Base-by-base conservation (phyloP, 1,140 invertebrate genomes). In the Trachelipus rathkii region DNA sequence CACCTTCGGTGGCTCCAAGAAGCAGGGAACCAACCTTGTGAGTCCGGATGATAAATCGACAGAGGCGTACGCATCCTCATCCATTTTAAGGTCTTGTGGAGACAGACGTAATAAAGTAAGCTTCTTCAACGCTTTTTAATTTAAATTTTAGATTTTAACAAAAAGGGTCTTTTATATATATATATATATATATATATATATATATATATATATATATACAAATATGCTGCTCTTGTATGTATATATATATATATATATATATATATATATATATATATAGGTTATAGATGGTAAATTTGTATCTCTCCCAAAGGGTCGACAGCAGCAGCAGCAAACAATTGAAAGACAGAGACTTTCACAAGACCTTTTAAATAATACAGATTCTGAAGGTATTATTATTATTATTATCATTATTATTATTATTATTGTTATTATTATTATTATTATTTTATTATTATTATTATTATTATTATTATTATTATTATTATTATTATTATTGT, bases 1-100 rank as follows among this genome's bases (percentile, higher is more conserved):
- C 1, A 81, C 79, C 60, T 81, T 81, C 73, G 77, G 77, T 2
- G 50, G 50, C 1, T 19, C 50, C 11, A 60, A 19, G 50, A 60
- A 60, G 8, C 50, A 60, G 19, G 50, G 50, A 60, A 8, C 3
- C 1, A 60, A 19, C 50, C 50, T 60, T 13, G 11, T 60, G 19
- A 60, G 50, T 60, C 50, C 50, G 11, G 50, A 60, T 60, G 50
- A 60, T 13, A 19, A 60, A 60, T 60, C 50, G 50, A 76, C 79
- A 7, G 79, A 81, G 71, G 79, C 79, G 7, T 81, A 81, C 21
- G 79, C 79, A 6, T 81, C 77, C 11, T 76, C 79, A 13, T 81
- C 79, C 6, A 75, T 81, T 43, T 44, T 81, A 19, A 75, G 74
- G 24, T 69, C 79, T 15, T 78, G 79, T 67, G 76, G 77, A 60